Base-by-base conservation (phyloP, 2,888 invertebrate species). In the Thecophora atra region DNA sequence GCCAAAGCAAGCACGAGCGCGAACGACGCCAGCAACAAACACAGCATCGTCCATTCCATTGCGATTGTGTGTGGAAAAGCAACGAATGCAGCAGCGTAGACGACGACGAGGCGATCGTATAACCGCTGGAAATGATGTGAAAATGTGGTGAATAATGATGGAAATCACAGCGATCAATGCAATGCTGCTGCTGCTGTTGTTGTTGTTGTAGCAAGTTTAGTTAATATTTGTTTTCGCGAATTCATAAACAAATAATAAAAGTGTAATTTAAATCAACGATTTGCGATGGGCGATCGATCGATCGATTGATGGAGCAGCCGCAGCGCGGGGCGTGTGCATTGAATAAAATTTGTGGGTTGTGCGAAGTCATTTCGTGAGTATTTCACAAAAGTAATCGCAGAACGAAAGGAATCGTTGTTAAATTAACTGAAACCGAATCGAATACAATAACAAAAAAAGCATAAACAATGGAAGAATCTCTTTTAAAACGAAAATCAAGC, bases 191-290 rank as follows among this genome's bases (percentile, higher is more conserved):
- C 24, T 67, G 30, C 37, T 19, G 30, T 56, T 65, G 74, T 76
- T 79, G 76, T 75, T 58, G 37, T 66, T 62, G 24, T 62, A 13
- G 19, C 17, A n/a, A 26, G 44, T 72, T 44, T 67, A 62, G 73
- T 78, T 78, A 76, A 79, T 81, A 81, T 81, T 81, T 81, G 81
- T 78, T 82, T 82, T 82, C 77, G 74, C 73, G 76, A 78, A 71
- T 81, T 80, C 81, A 81, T 79, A 82, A 75, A 80, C 79, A 81
- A 82, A 83, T 81, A 82, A 81, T 82, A 82, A 82, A 83, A 81
- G 79, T n/a, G 78, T 78, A 81, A 81, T 82, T 82, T 79, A 82
- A 77, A 81, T 81, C 52, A 70, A 70, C 69, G 56, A 72, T 54
- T 54, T 44, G 42, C 58, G 37, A 71, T 71, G 65, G 44, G 54